phyloP scores from a whole-genome alignment of 1,140 invertebrate species.

The Drosophila mauritiana region DNA sequence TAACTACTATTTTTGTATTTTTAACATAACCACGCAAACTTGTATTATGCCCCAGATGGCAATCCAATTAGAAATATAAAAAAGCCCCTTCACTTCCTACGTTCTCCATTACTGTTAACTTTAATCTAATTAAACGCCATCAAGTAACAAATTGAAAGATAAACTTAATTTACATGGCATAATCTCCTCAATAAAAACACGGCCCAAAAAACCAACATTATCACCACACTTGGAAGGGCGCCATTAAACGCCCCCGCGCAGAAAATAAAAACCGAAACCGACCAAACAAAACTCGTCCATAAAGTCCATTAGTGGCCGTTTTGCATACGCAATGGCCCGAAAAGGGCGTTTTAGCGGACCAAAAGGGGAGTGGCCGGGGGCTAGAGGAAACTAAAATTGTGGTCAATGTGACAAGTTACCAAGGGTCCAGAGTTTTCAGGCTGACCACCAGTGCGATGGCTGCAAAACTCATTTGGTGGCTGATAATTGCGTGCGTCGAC shows the following conservation, averaged over 20 bases:
- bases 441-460: background rate
- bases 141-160: constrained; percentile 43
- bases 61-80: constrained; percentile 12
- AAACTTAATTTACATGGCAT: constrained; percentile 41
- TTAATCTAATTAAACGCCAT: constrained; percentile 23
- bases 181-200: constrained; percentile 35
- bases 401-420: constrained; percentile 53
- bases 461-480: constrained; percentile 38
- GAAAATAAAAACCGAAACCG: constrained; percentile 38
- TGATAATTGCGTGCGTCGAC: constrained; percentile 61
- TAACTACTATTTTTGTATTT: too few species aligned
- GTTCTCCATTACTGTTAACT: constrained; percentile 15
- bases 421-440: constrained; percentile 6
- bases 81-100: background rate
- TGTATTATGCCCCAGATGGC: background rate
- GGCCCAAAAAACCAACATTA: constrained; percentile 1
- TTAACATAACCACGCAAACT: background rate
- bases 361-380: constrained; percentile 6
- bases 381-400: constrained; percentile 55
- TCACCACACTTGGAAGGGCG: constrained; percentile 22
- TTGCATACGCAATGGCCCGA: constrained; percentile 52
- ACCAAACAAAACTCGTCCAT: constrained; percentile 45
- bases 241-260: constrained; percentile 32
- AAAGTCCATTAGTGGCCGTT: constrained; percentile 77
- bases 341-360: constrained; percentile 2